Percentiles rank a stretch among this genome's conserved stretches.
phyloP scores from a whole-genome alignment of 2,888 invertebrate genomes.

The Eurytoma californica region DNA sequence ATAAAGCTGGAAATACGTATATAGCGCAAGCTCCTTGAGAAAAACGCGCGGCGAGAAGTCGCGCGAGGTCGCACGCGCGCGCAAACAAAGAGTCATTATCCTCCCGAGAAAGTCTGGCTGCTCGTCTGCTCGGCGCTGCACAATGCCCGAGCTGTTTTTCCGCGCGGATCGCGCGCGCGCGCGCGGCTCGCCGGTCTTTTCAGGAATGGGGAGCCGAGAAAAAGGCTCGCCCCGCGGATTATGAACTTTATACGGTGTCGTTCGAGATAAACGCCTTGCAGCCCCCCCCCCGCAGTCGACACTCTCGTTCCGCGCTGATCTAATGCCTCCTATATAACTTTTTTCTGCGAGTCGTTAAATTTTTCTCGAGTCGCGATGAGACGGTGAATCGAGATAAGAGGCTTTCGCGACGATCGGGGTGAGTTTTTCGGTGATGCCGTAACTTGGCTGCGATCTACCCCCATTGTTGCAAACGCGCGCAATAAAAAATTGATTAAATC shows the following conservation, averaged over 20 bases:
- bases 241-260: constrained; percentile 27
- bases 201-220: background rate
- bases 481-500: too few species aligned
- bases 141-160: constrained; percentile 9
- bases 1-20: constrained; percentile 4
- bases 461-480: too few species aligned
- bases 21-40: background rate
- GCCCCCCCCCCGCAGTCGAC: background rate
- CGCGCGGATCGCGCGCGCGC: background rate
- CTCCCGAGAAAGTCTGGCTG: constrained; percentile 6
- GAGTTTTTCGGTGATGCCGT: too few species aligned
- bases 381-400: too few species aligned
- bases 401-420: too few species aligned
- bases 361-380: too few species aligned
- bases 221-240: constrained; percentile 4
- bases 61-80: background rate
- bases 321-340: too few species aligned
- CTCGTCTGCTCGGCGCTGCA: constrained; percentile 13
- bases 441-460: too few species aligned
- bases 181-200: background rate
- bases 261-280: constrained; percentile 20
- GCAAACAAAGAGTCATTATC: constrained; percentile 24
- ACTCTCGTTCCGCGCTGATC: too few species aligned
- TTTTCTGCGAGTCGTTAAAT: too few species aligned
- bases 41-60: constrained; percentile 17